Percentiles rank a stretch among this genome's conserved stretches.
These are phyloP conservation scores for Trochalopteron elliotii DNA, from an alignment of 2,113 vertebrate genomes.

Conservation along the genomic window DNA sequence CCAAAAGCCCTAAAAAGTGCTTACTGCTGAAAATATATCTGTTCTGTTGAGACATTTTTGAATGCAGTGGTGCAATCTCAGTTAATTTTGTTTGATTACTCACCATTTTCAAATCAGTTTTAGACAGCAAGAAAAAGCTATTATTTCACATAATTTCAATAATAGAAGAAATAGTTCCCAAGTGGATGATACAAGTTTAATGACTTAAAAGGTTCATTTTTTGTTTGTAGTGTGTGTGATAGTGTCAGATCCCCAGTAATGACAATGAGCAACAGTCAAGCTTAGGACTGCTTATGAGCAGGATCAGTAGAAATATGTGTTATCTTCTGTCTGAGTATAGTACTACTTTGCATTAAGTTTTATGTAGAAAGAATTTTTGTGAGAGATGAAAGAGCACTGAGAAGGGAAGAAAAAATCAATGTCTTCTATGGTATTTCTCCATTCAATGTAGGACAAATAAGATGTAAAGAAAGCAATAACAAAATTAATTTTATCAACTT, in stretches of 20 bases:
- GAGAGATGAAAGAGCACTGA: not conserved
- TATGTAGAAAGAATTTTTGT: not conserved
- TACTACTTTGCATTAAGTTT: not conserved
- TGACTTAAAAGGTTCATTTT: not conserved
- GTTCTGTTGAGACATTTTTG: not conserved
- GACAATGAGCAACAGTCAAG: not conserved
- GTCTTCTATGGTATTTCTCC: not conserved
- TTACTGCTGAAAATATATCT: not conserved
- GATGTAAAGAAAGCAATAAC: not conserved
- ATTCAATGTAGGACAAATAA: not conserved
- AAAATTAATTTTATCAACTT: not conserved
- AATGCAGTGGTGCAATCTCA: not conserved
- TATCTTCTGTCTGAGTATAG: not conserved
- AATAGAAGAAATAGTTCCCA: not conserved
- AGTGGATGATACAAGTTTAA: not conserved
- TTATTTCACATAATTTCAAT: not conserved
- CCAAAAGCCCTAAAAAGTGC: not conserved
- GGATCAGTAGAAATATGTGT: not conserved
- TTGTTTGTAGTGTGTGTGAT: not conserved
- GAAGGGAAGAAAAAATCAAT: not conserved
- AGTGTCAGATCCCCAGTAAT: not conserved
- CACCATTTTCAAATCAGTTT: conserved; percentile 1
- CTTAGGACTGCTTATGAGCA: not conserved
- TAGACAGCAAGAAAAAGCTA: not conserved
- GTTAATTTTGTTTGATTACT: not conserved